These are phyloP conservation scores for Momotus momota DNA, from an alignment of 2,797 vertebrate genomes.

Conservation along the genomic window DNA sequence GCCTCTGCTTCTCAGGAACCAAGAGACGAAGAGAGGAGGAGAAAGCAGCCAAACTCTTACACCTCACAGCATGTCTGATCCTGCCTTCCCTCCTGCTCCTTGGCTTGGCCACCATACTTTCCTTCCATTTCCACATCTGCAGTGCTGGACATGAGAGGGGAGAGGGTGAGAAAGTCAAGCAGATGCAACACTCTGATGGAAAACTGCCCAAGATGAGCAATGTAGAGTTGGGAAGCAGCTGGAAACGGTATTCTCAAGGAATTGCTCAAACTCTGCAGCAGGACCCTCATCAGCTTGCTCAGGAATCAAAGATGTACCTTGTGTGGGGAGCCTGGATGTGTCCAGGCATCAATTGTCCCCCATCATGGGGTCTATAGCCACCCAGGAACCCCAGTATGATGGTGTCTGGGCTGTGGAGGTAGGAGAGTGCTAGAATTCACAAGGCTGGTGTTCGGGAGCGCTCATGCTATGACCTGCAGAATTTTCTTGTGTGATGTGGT, in stretches of 20 bases:
- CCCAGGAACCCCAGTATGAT: neutral
- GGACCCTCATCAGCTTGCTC: neutral
- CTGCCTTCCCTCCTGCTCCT: neutral
- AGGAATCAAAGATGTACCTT: neutral
- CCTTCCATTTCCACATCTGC: neutral
- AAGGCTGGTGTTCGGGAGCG: rapidly evolving
- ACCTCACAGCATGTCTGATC: neutral
- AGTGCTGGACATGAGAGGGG: neutral
- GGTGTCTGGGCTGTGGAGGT: neutral
- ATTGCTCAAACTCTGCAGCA: neutral
- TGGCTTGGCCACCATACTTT: rapidly evolving
- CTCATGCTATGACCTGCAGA: neutral
- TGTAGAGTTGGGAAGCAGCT: neutral
- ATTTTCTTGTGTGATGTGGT: neutral
- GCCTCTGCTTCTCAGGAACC: neutral
- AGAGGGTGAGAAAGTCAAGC: neutral
- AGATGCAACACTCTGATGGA: neutral
- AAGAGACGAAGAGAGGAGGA: neutral
- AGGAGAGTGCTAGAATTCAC: neutral
- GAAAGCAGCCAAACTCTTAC: neutral
- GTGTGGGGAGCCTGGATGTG: neutral
- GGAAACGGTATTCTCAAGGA: neutral
- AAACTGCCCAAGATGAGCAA: neutral
- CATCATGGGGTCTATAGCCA: neutral
- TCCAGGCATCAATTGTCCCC: neutral